Evolutionary conservation across 2,797 vertebrate genomes (phyloP).

Genomic region (Lacerta agilis): DNA sequence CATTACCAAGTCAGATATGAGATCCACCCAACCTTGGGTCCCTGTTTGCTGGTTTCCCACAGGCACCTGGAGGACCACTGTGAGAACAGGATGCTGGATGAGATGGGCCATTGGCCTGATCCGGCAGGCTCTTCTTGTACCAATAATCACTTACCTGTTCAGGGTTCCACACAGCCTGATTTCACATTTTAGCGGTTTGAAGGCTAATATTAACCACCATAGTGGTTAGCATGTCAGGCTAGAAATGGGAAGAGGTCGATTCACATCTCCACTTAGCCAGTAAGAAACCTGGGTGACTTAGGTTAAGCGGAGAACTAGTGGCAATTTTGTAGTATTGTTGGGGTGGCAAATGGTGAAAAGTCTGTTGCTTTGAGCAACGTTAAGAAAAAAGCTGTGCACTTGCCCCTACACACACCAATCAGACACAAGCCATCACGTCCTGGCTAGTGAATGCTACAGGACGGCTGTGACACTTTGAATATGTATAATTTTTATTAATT

Average conservation of each 20-base stretch:
- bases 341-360: background rate
- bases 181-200: background rate
- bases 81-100: too few species aligned
- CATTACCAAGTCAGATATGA: background rate
- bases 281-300: background rate
- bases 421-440: background rate
- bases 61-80: too few species aligned
- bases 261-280: background rate
- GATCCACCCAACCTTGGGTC: background rate
- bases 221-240: background rate
- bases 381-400: background rate
- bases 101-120: too few species aligned
- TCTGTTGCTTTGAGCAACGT: background rate
- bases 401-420: background rate
- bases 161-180: background rate
- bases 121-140: too few species aligned
- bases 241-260: background rate
- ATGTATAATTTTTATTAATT: background rate
- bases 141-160: background rate
- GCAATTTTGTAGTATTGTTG: background rate
- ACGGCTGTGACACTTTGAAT: background rate
- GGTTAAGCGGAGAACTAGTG: too few species aligned
- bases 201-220: background rate
- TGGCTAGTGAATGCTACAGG: background rate
- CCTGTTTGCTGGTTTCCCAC: too few species aligned